These are phyloP conservation scores for Microctonus hyperodae DNA, from an alignment of 2,888 invertebrate genomes.

Conservation along the genomic window DNA sequence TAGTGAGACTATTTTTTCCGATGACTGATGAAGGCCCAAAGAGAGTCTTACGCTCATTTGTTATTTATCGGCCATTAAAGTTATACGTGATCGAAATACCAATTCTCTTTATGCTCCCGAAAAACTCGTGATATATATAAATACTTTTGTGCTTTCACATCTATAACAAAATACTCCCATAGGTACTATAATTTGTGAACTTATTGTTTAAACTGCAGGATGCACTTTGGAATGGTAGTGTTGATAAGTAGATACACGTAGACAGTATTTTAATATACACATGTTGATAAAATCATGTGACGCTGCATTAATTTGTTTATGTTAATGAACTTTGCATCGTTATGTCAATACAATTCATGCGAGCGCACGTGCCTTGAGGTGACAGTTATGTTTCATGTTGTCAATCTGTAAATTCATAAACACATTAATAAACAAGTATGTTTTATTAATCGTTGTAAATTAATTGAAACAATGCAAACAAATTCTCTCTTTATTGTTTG, in stretches of 20 bases:
- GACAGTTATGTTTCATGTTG: neutral
- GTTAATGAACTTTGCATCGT: slow-evolving; percentile 33
- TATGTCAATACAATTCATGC: slow-evolving; percentile 34
- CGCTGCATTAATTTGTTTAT: slow-evolving; percentile 36
- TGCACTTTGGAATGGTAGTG: neutral
- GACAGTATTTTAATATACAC: slow-evolving; percentile 32
- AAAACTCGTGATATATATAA: slow-evolving; percentile 22
- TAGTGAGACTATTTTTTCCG: slow-evolving; percentile 37
- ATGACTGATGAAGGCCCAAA: slow-evolving; percentile 44
- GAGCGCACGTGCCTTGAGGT: slow-evolving; percentile 24
- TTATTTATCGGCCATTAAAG: slow-evolving; percentile 53
- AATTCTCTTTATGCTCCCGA: slow-evolving; percentile 26
- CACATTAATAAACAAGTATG: slow-evolving; percentile 32
- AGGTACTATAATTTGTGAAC: neutral
- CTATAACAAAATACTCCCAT: neutral
- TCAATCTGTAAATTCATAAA: neutral
- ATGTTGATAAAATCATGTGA: slow-evolving; percentile 1
- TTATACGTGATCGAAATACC: slow-evolving; percentile 50
- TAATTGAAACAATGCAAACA: slow-evolving; percentile 36
- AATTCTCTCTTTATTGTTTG: too few species aligned
- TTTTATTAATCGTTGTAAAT: slow-evolving; percentile 38
- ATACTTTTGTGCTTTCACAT: neutral
- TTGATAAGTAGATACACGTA: slow-evolving; percentile 19
- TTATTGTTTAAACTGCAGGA: neutral
- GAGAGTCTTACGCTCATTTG: slow-evolving; percentile 45